Percentiles rank a stretch among this genome's conserved stretches.
These are phyloP conservation scores for Eudyptes chrysolophus DNA, from an alignment of 2,113 vertebrate species.

Conservation along the genomic window DNA sequence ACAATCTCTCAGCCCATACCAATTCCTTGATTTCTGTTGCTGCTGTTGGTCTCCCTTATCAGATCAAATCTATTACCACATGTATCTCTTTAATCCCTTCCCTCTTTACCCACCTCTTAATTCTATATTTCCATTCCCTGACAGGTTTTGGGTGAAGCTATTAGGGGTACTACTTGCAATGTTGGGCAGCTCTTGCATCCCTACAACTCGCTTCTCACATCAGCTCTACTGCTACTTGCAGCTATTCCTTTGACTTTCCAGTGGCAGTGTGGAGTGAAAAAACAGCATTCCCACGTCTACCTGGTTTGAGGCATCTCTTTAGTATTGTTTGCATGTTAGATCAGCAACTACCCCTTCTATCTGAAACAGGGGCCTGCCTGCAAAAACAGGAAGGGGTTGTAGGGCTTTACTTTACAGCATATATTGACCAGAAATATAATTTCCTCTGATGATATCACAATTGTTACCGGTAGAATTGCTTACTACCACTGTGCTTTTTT, in stretches of 20 bases:
- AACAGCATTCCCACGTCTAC: rapidly evolving
- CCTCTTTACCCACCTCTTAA: background rate
- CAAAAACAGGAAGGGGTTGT: background rate
- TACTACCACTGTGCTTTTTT: background rate
- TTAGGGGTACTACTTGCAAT: background rate
- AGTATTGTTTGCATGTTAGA: background rate
- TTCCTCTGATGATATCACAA: background rate
- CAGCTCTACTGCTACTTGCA: background rate
- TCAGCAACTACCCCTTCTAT: background rate
- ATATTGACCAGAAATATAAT: background rate
- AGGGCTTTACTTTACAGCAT: background rate
- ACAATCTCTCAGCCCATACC: background rate
- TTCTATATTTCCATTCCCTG: background rate
- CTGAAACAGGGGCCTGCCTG: background rate
- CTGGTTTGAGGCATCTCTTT: background rate
- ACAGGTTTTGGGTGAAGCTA: background rate
- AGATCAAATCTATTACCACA: background rate
- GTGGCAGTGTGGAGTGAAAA: background rate
- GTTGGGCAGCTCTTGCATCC: background rate
- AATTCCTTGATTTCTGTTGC: background rate
- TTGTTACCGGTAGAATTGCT: background rate
- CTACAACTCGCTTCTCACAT: background rate
- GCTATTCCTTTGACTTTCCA: background rate
- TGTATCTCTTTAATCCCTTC: background rate
- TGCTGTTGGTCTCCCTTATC: background rate